These are phyloP conservation scores for Mola mola DNA, from an alignment of 2,113 vertebrate species.

Conservation along the genomic window DNA sequence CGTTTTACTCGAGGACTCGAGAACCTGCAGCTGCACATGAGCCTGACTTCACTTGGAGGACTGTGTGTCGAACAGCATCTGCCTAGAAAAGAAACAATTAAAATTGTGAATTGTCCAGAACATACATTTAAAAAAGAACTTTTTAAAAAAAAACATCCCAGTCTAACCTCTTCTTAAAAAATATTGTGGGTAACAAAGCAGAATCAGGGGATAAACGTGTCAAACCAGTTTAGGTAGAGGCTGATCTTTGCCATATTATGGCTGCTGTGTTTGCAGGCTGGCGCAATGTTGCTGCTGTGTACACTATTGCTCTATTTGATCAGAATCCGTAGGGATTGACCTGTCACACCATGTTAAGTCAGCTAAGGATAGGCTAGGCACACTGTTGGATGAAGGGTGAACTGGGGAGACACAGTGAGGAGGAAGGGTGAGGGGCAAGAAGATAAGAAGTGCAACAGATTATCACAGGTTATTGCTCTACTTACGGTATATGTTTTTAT, in stretches of 20 bases:
- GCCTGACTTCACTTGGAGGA: no score
- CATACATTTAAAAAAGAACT: no score
- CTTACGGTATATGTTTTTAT: no score
- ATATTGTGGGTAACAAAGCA: constrained; percentile 11
- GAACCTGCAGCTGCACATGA: no score
- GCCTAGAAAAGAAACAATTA: no score
- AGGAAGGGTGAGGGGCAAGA: not conserved
- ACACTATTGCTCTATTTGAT: constrained; percentile 74
- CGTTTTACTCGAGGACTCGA: no score
- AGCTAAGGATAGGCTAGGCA: constrained; percentile 60
- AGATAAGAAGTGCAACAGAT: constrained; percentile 8
- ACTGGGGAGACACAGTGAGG: constrained; percentile 51
- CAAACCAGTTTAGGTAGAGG: constrained; percentile 53
- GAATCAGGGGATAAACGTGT: constrained; percentile 64
- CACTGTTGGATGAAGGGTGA: constrained; percentile 67
- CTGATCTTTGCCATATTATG: constrained; percentile 71
- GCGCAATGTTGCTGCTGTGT: constrained; percentile 67
- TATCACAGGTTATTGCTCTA: not conserved
- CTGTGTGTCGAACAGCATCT: no score
- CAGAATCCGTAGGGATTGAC: constrained; percentile 77
- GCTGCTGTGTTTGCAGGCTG: constrained; percentile 65
- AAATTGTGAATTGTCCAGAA: no score
- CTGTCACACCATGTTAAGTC: constrained; percentile 73
- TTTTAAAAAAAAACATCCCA: no score
- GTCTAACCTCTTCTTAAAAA: not conserved